Percentiles rank a stretch among this genome's conserved stretches.
Conservation (phyloP, 1,140 invertebrate species). For the Cecropterus lyciades region DNA sequence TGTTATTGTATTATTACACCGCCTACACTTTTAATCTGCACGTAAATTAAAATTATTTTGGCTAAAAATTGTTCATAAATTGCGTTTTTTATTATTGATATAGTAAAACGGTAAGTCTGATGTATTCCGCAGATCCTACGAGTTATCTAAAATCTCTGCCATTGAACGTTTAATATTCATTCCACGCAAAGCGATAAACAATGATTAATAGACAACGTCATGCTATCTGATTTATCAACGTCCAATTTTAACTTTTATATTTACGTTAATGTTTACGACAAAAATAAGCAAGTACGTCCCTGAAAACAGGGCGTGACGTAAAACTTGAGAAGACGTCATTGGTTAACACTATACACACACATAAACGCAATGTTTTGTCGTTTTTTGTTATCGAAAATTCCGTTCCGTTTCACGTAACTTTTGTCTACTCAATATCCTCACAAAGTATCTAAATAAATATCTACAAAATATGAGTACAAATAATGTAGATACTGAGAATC, state of each 20-base stretch:
- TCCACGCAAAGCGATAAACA: constrained; percentile 15
- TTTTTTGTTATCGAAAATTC: constrained; percentile 45
- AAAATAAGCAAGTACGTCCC: constrained; percentile 76
- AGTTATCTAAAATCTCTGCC: constrained; percentile 1
- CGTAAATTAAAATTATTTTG: too few relatives aligned
- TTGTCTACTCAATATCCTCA: background rate
- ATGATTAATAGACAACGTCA: constrained; percentile 25
- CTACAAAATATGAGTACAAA: too few relatives aligned
- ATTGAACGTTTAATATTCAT: constrained; percentile 8
- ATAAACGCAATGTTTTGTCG: constrained; percentile 43
- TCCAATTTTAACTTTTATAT: constrained; percentile 59
- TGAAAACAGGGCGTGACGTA: constrained; percentile 80
- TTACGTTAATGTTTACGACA: constrained; percentile 54
- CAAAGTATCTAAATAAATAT: background rate
- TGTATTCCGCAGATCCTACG: background rate
- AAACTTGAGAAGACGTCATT: constrained; percentile 68
- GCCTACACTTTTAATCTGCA: too few relatives aligned
- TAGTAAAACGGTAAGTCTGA: background rate
- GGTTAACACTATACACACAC: constrained; percentile 46
- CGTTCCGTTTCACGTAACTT: constrained; percentile 59
- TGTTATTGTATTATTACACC: too few relatives aligned
- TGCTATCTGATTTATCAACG: constrained; percentile 49
- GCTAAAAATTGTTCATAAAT: background rate
- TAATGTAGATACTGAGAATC: too few relatives aligned
- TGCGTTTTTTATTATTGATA: background rate